Evolutionary conservation across 2,888 invertebrate species (phyloP).

Genomic region (Sinhomidia bicolor): DNA sequence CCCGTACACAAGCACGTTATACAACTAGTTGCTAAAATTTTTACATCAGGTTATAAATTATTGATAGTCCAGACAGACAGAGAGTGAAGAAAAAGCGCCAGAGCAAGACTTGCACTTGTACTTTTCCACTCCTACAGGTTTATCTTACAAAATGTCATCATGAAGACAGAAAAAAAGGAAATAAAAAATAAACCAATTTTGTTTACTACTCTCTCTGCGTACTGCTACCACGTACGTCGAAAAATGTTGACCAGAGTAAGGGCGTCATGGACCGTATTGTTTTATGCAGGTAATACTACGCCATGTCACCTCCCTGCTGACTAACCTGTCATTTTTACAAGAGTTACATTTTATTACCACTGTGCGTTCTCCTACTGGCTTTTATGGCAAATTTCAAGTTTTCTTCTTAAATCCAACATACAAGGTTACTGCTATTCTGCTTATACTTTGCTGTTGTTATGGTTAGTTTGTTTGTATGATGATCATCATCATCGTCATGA

Average conservation of each 20-base stretch:
- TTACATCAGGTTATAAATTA: conserved; percentile 59
- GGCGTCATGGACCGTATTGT: background rate
- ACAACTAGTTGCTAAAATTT: conserved; percentile 49
- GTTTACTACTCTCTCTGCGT: background rate
- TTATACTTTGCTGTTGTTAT: background rate
- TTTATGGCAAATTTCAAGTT: background rate
- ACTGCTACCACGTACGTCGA: background rate
- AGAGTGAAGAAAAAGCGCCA: background rate
- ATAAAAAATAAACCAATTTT: background rate
- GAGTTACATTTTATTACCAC: background rate
- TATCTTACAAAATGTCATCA: background rate
- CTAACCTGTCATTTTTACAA: conserved; percentile 34
- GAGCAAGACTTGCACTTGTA: too few relatives aligned
- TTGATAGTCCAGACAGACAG: conserved; percentile 32
- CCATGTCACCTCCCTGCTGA: too few relatives aligned
- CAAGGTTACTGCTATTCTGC: background rate
- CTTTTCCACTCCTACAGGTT: background rate
- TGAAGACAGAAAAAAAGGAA: too few relatives aligned
- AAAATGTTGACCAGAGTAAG: conserved; percentile 9
- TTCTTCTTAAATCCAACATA: too few relatives aligned
- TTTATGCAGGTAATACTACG: background rate
- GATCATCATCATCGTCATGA: too few relatives aligned
- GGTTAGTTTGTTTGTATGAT: too few relatives aligned
- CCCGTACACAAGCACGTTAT: conserved; percentile 4
- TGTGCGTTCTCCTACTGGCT: background rate